These are phyloP conservation scores for Brachyistius frenatus DNA, from an alignment of 2,113 vertebrate species.

Conservation along the genomic window DNA sequence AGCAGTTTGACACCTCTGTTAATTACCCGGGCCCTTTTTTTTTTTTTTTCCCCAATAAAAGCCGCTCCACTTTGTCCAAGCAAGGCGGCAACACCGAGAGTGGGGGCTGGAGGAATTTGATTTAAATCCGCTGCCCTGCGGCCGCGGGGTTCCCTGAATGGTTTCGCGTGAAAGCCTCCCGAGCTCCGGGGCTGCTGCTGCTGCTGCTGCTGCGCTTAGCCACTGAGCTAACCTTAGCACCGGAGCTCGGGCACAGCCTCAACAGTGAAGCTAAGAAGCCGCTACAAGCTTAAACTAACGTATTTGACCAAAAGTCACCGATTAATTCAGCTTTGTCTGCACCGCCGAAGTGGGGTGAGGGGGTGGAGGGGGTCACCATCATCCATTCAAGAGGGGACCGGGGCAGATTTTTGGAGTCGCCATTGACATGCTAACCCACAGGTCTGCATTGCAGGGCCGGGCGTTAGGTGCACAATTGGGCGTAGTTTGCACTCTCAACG, in stretches of 20 bases:
- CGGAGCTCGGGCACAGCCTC: slow-evolving; percentile 17
- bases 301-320: background rate
- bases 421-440: slow-evolving; percentile 73
- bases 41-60: background rate
- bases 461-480: slow-evolving; percentile 72
- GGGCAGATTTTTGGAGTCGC: slow-evolving; percentile 55
- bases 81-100: slow-evolving; percentile 3
- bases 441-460: slow-evolving; percentile 81
- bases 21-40: background rate
- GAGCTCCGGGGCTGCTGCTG: too few species aligned
- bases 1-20: background rate
- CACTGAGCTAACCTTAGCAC: slow-evolving; percentile 60
- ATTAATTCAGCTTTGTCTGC: background rate
- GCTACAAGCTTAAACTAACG: rapidly evolving
- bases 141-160: slow-evolving; percentile 46
- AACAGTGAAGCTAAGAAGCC: background rate
- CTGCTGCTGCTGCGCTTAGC: too few species aligned
- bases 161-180: slow-evolving; percentile 9
- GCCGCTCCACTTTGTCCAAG: background rate
- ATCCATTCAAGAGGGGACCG: slow-evolving; percentile 58
- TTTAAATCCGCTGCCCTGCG: slow-evolving; percentile 21
- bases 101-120: slow-evolving; percentile 20
- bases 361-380: background rate
- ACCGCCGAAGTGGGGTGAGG: too few species aligned
- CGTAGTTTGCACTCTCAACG: slow-evolving; percentile 73